Evolutionary conservation across 2,797 vertebrate genomes (phyloP).

Genomic region (Aulostomus chinensis): DNA sequence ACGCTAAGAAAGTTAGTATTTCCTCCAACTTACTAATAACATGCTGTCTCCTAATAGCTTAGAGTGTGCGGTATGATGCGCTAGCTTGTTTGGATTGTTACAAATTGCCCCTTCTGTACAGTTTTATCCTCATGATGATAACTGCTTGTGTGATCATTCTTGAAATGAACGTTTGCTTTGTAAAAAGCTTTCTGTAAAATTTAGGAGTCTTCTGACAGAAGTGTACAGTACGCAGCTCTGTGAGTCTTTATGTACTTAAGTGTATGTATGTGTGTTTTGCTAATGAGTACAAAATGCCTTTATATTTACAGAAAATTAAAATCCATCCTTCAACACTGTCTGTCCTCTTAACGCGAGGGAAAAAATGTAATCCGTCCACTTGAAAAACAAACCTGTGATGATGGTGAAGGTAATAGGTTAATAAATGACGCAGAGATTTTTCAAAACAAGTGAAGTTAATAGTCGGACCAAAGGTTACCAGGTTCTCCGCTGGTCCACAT

Average conservation of each 20-base stretch:
- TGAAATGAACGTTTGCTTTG: conserved; percentile 71
- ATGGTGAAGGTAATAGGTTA: too few species aligned
- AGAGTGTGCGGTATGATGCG: too few species aligned
- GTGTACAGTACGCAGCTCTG: conserved; percentile 68
- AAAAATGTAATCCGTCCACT: too few species aligned
- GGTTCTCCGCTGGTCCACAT: conserved; percentile 1
- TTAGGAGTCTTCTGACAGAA: conserved; percentile 76
- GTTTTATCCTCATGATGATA: conserved; percentile 30
- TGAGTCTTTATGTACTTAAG: conserved; percentile 57
- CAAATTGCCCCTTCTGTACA: too few species aligned
- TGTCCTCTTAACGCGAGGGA: too few species aligned
- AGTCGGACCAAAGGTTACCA: conserved; percentile 4
- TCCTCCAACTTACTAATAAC: too few species aligned
- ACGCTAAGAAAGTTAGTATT: too few species aligned
- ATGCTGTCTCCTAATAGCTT: too few species aligned
- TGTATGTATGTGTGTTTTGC: conserved; percentile 39
- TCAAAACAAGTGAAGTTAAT: conserved; percentile 5
- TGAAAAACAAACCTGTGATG: too few species aligned
- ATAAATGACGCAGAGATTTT: too few species aligned
- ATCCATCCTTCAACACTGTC: too few species aligned
- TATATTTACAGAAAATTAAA: conserved; percentile 46
- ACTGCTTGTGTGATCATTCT: conserved; percentile 46
- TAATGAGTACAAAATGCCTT: conserved; percentile 26
- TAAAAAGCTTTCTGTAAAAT: conserved; percentile 78
- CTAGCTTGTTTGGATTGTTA: too few species aligned